Percentiles rank a stretch among this genome's conserved stretches.
phyloP scores from a whole-genome alignment of 2,888 invertebrate genomes.

The Tipula helvola region DNA sequence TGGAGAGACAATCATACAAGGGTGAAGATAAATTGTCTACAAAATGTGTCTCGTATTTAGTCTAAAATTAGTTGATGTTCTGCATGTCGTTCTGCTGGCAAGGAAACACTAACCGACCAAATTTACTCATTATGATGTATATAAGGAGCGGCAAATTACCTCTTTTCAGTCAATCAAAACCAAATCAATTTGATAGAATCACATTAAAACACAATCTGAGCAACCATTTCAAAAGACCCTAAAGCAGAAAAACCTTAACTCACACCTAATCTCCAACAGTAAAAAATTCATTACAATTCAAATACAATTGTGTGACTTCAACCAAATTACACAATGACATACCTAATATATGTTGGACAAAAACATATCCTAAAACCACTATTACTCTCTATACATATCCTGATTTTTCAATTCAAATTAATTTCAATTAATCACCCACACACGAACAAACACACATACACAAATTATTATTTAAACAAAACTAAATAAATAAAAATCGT shows the following conservation, averaged over 20 bases:
- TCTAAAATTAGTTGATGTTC: no score
- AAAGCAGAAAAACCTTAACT: not conserved
- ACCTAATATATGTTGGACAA: not conserved
- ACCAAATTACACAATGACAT: not conserved
- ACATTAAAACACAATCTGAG: not conserved
- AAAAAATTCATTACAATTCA: not conserved
- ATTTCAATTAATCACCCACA: not conserved
- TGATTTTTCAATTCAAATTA: not conserved
- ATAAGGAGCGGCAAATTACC: no score
- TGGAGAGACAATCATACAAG: no score
- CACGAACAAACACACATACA: not conserved
- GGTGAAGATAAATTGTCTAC: no score
- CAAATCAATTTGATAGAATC: no score
- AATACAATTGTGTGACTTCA: not conserved
- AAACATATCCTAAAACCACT: not conserved
- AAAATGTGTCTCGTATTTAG: no score
- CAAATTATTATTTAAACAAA: not conserved
- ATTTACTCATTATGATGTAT: no score
- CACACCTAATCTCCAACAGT: not conserved
- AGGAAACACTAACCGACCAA: no score
- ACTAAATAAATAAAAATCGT: not conserved
- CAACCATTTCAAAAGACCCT: not conserved
- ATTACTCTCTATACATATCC: not conserved
- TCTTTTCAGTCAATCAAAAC: no score
- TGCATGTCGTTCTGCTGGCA: no score